Conservation (phyloP, 2,113 vertebrate species). For the Neodon shergylaensis region DNA sequence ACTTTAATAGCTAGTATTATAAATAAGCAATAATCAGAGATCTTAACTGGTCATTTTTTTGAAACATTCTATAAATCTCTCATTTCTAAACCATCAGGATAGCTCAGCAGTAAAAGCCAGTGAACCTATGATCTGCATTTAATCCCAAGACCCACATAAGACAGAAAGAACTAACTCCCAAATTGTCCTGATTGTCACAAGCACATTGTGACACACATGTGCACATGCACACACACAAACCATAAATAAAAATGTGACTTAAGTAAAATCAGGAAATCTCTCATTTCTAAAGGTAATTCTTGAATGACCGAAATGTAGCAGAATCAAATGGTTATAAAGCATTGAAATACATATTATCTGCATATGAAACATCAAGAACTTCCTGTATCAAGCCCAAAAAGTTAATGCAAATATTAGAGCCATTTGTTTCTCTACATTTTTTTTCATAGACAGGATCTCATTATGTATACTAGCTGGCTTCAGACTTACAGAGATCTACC, state of each 20-base stretch:
- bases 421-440: background rate
- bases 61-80: background rate
- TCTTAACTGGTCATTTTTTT: background rate
- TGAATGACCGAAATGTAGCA: background rate
- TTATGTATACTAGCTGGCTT: background rate
- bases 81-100: background rate
- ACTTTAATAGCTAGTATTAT: background rate
- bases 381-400: background rate
- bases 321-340: background rate
- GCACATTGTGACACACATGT: background rate
- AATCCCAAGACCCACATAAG: background rate
- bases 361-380: background rate
- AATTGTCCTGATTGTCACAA: background rate
- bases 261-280: background rate
- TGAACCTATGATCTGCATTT: background rate
- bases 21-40: background rate
- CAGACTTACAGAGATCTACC: background rate
- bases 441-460: background rate
- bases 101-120: background rate
- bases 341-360: background rate
- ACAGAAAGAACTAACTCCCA: background rate
- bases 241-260: background rate
- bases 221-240: background rate
- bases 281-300: constrained; percentile 37
- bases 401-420: background rate